A percentile compares a stretch with the other conserved stretches of the same genome.
These are phyloP conservation scores for Dimorphilus gyrociliatus DNA, from an alignment of 2,888 invertebrate genomes.

Conservation along the genomic window DNA sequence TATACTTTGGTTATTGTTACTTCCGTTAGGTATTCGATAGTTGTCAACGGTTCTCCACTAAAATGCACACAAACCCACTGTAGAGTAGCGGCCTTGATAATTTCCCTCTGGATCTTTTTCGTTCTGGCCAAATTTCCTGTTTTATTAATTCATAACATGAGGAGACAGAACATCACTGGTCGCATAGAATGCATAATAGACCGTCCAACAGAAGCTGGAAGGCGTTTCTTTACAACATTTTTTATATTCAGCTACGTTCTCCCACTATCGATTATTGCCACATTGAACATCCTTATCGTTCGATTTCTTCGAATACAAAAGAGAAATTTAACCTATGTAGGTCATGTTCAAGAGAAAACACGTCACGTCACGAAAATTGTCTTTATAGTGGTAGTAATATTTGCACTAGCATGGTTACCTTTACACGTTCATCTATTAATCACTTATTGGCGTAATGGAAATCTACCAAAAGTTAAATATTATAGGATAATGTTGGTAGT, in stretches of 20 bases:
- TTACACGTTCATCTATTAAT: conserved; percentile 45
- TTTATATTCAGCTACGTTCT: conserved; percentile 72
- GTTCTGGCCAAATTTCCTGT: conserved; percentile 28
- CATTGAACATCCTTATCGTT: conserved; percentile 73
- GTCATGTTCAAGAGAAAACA: conserved; percentile 2
- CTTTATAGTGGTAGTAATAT: conserved; percentile 72
- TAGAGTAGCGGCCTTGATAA: too few relatives aligned
- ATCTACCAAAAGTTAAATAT: too few relatives aligned
- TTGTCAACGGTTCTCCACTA: conserved; percentile 4
- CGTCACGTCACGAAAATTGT: conserved; percentile 71
- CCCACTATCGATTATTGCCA: conserved; percentile 66
- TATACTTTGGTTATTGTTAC: conserved; percentile 10
- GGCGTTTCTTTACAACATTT: conserved; percentile 37
- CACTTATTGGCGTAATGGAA: conserved; percentile 7
- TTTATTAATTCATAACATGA: conserved; percentile 20
- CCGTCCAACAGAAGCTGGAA: too few relatives aligned
- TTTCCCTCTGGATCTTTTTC: conserved; percentile 60
- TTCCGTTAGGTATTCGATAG: conserved; percentile 7
- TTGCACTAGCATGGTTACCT: conserved; percentile 83
- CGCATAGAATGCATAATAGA: too few relatives aligned
- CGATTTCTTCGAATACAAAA: conserved; percentile 52
- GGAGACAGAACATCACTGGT: too few relatives aligned
- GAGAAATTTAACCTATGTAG: too few relatives aligned
- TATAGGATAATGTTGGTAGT: too few relatives aligned
- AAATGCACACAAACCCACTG: not conserved